These are phyloP conservation scores for Peromyscus leucopus DNA, from an alignment of 2,113 vertebrate genomes.

Conservation along the genomic window DNA sequence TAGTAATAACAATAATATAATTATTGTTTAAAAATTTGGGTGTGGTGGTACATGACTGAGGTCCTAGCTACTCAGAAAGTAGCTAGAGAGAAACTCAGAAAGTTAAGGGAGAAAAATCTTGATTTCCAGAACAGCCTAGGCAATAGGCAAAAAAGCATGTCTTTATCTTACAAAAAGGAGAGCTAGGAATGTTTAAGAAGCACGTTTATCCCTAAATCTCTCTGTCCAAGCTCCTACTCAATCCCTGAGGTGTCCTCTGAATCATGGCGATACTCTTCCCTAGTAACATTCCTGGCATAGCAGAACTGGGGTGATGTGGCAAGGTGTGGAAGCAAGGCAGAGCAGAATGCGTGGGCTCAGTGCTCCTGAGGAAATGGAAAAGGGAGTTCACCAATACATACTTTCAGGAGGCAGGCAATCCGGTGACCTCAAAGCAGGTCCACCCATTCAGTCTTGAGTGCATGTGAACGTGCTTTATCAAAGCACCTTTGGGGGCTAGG, in stretches of 20 bases:
- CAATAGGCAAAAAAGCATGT: neutral
- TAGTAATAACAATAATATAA: neutral
- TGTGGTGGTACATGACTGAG: neutral
- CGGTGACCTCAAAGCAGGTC: slow-evolving; percentile 27
- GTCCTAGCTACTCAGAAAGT: neutral
- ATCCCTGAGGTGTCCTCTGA: slow-evolving; percentile 46
- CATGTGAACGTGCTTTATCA: neutral
- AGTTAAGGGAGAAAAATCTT: neutral
- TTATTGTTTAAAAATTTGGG: neutral
- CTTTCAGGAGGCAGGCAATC: slow-evolving; percentile 44
- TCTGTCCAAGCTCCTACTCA: slow-evolving; percentile 2
- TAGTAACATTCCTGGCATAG: slow-evolving; percentile 79
- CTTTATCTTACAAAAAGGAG: neutral
- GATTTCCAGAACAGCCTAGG: neutral
- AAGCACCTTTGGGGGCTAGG: neutral
- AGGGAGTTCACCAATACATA: slow-evolving; percentile 62
- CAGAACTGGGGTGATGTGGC: slow-evolving; percentile 63
- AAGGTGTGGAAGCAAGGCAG: slow-evolving; percentile 72
- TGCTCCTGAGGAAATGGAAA: slow-evolving; percentile 62
- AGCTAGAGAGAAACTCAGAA: neutral
- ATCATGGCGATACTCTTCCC: slow-evolving; percentile 42
- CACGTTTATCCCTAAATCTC: neutral
- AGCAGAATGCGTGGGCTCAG: slow-evolving; percentile 41
- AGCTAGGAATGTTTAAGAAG: neutral
- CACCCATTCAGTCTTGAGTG: neutral